Evolutionary conservation across 2,113 vertebrate genomes (phyloP).

Genomic region (Otis tarda): DNA sequence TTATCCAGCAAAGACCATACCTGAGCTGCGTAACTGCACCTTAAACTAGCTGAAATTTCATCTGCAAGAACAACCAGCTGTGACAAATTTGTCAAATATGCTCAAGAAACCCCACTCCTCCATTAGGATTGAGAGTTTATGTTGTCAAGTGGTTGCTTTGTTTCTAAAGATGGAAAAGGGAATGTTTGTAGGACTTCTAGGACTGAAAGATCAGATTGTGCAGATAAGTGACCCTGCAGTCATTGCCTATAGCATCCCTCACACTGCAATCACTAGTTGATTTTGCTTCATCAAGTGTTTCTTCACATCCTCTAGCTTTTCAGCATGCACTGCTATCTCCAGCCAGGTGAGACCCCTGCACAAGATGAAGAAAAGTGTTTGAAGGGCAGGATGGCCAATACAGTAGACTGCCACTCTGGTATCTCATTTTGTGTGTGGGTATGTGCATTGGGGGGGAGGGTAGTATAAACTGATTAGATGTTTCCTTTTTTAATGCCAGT

Average conservation of each 20-base stretch:
- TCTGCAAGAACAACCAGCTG: neutral
- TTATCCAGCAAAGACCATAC: neutral
- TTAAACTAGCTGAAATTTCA: neutral
- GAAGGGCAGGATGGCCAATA: neutral
- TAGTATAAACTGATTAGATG: neutral
- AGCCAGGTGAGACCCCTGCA: neutral
- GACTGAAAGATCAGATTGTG: neutral
- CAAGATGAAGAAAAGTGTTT: neutral
- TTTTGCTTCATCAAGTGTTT: neutral
- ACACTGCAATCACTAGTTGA: neutral
- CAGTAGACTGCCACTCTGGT: neutral
- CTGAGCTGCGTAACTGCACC: neutral
- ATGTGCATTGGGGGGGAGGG: rapidly evolving
- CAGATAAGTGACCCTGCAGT: neutral
- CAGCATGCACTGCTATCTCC: neutral
- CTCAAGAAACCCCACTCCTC: neutral
- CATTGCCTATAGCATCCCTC: neutral
- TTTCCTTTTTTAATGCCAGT: neutral
- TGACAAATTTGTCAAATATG: neutral
- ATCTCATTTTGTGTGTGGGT: neutral
- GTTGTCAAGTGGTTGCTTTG: neutral
- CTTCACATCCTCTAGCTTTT: neutral
- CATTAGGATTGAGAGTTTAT: neutral
- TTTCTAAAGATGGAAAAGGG: neutral
- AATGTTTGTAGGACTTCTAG: neutral